These are phyloP conservation scores for Lytechinus variegatus DNA, from an alignment of 35 echinoderm and acorn worm species.

Conservation along the genomic window DNA sequence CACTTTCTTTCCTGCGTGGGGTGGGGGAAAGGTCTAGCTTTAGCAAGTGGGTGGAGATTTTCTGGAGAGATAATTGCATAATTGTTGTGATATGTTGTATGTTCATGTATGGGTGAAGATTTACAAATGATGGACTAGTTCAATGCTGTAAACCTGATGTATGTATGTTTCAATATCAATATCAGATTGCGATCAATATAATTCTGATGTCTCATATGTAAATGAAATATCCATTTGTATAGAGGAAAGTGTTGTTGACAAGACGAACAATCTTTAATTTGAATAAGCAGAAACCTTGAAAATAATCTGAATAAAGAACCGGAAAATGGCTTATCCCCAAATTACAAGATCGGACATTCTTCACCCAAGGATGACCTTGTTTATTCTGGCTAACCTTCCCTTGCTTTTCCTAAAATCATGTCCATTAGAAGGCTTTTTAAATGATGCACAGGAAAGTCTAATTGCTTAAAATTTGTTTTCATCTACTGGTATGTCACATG, in stretches of 20 bases:
- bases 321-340: not conserved
- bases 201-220: not conserved
- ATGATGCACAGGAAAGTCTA: conserved; percentile 6
- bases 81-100: not conserved
- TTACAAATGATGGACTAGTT: too few species aligned
- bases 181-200: not conserved
- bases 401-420: not conserved
- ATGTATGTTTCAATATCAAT: not conserved
- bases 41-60: not conserved
- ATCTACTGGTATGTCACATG: not conserved
- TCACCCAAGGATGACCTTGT: not conserved
- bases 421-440: not conserved
- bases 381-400: not conserved
- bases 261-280: not conserved
- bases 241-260: not conserved
- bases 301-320: not conserved
- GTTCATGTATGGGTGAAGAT: not conserved
- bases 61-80: not conserved
- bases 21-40: too few species aligned
- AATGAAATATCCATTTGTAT: not conserved
- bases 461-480: not conserved
- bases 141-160: too few species aligned
- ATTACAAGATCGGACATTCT: conserved; percentile 12
- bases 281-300: not conserved
- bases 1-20: not conserved